Percentiles rank a stretch among this genome's conserved stretches.
Conservation (phyloP, 2,888 invertebrate genomes). For the Gortyna flavago region DNA sequence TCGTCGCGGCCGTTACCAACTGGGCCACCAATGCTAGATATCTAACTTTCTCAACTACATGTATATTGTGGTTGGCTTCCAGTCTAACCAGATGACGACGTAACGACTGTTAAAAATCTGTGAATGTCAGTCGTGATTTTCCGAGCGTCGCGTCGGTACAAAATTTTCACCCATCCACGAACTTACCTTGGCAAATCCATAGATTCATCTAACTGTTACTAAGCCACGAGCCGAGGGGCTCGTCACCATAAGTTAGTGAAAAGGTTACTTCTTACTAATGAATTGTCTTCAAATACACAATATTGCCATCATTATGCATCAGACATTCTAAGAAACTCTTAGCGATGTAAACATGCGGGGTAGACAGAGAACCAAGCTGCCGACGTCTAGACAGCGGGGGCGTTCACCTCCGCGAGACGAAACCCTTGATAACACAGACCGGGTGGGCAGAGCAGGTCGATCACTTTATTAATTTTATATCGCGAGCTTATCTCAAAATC, state of each 20-base stretch:
- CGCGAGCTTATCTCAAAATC: background rate
- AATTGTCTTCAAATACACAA: background rate
- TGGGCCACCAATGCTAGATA: too few relatives aligned
- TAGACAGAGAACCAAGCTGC: conserved; percentile 31
- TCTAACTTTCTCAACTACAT: too few relatives aligned
- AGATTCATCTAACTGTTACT: too few relatives aligned
- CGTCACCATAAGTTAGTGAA: background rate
- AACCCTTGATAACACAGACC: conserved; percentile 24
- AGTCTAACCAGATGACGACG: too few relatives aligned
- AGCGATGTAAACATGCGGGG: conserved; percentile 20
- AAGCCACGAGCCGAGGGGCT: too few relatives aligned
- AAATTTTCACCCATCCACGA: too few relatives aligned
- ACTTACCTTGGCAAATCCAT: too few relatives aligned
- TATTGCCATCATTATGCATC: conserved; percentile 7
- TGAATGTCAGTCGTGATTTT: too few relatives aligned
- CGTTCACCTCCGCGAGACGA: conserved; percentile 27
- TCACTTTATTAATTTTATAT: conserved; percentile 2
- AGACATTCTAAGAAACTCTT: conserved; percentile 27
- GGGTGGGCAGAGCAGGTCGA: conserved; percentile 27
- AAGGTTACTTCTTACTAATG: background rate
- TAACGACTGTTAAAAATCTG: too few relatives aligned
- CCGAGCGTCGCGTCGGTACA: too few relatives aligned
- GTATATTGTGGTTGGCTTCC: too few relatives aligned
- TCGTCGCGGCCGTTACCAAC: too few relatives aligned
- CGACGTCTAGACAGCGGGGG: conserved; percentile 40